Evolutionary conservation across 2,113 vertebrate genomes (phyloP).

Genomic region (Cichladusa arquata): DNA sequence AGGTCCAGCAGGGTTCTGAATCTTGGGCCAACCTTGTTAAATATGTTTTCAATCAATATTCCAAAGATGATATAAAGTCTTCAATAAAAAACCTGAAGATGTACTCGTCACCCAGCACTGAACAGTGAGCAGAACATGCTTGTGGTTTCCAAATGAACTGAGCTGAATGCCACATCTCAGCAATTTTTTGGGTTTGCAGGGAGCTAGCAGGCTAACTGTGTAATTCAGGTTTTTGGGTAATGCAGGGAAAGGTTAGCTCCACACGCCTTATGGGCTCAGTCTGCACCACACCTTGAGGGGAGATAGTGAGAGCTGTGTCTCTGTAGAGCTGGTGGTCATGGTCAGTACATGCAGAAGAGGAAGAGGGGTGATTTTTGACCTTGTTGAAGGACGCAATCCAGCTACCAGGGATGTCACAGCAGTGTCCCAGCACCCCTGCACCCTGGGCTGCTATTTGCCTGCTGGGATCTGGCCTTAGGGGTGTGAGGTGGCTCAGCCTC

Average conservation of each 20-base stretch:
- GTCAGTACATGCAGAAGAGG: background rate
- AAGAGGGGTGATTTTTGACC: background rate
- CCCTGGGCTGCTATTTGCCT: background rate
- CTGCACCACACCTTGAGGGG: background rate
- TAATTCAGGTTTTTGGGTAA: background rate
- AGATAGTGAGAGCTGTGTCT: fast-evolving
- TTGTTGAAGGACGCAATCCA: background rate
- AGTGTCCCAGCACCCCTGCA: background rate
- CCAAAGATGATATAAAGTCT: background rate
- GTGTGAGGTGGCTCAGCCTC: background rate
- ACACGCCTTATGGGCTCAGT: fast-evolving
- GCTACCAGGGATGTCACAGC: background rate
- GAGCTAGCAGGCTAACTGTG: fast-evolving
- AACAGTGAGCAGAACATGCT: background rate
- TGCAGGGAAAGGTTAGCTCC: background rate
- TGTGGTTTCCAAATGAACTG: background rate
- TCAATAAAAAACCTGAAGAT: background rate
- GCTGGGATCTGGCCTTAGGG: background rate
- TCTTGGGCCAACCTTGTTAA: background rate
- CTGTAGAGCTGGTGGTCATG: background rate
- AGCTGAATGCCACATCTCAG: background rate
- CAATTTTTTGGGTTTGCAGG: background rate
- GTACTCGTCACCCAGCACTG: background rate
- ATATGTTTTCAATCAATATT: background rate
- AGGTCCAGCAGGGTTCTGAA: background rate